A percentile compares a stretch with the other conserved stretches of the same genome.
These are phyloP conservation scores for Naja naja DNA, from an alignment of 2,113 vertebrate species.

Conservation along the genomic window DNA sequence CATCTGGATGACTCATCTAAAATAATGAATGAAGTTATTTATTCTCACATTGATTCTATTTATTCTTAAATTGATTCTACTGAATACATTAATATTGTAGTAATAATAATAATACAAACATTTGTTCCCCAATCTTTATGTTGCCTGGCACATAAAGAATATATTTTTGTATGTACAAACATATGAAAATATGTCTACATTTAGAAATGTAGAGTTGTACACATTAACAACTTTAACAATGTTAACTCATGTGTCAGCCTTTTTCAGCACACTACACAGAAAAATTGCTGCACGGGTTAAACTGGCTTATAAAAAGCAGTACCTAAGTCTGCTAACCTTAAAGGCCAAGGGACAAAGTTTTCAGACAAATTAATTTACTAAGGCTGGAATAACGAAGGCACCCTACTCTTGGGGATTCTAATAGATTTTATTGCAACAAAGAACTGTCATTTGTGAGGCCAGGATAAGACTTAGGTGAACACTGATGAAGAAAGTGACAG, in stretches of 20 bases:
- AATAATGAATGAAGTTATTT: constrained; percentile 42
- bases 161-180: not conserved
- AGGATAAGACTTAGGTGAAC: too few relatives aligned
- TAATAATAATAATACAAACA: not conserved
- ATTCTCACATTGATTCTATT: constrained; percentile 10
- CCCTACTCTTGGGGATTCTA: too few relatives aligned
- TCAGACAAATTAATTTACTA: not conserved
- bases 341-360: not conserved
- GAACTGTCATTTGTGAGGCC: too few relatives aligned
- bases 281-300: not conserved
- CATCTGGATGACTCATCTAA: constrained; percentile 97
- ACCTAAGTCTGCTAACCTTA: not conserved
- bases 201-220: not conserved
- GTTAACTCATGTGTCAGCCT: not conserved
- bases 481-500: too few relatives aligned
- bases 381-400: too few relatives aligned
- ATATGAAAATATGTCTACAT: not conserved
- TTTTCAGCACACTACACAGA: not conserved
- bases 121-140: not conserved
- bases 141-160: not conserved
- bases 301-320: not conserved
- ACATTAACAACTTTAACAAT: not conserved
- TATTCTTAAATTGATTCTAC: not conserved
- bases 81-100: not conserved
- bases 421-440: too few relatives aligned